These are phyloP conservation scores for Melitaea athalia DNA, from an alignment of 2,888 invertebrate species.

Conservation along the genomic window DNA sequence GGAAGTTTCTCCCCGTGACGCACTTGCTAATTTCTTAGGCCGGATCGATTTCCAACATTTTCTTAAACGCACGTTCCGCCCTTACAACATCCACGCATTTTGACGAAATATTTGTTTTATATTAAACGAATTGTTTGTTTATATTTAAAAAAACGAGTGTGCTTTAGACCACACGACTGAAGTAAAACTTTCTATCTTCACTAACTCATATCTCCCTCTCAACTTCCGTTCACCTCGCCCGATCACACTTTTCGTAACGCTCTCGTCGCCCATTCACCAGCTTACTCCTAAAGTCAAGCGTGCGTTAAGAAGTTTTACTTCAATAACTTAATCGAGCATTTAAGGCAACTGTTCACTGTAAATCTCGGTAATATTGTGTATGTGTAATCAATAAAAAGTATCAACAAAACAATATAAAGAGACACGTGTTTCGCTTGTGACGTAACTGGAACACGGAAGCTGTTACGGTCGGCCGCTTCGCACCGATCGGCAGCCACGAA, in stretches of 20 bases:
- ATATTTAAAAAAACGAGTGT: too few species aligned
- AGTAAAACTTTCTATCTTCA: too few species aligned
- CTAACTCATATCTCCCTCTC: too few species aligned
- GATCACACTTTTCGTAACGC: too few species aligned
- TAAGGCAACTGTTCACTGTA: neutral
- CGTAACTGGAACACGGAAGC: constrained; percentile 67
- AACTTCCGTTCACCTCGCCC: too few species aligned
- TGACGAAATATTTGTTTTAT: neutral
- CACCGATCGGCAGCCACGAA: constrained; percentile 40
- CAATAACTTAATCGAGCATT: neutral
- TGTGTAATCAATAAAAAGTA: neutral
- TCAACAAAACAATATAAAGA: neutral
- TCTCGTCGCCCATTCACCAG: too few species aligned
- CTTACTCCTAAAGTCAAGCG: too few species aligned
- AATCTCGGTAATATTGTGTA: neutral
- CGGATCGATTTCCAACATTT: constrained; percentile 30
- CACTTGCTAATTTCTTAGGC: constrained; percentile 33
- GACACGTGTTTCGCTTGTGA: constrained; percentile 45
- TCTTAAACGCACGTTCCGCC: neutral
- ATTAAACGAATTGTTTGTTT: neutral
- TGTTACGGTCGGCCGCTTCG: constrained; percentile 60
- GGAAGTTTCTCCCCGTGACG: constrained; percentile 42
- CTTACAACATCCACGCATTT: neutral
- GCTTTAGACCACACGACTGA: too few species aligned
- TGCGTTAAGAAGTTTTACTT: too few species aligned